These are phyloP conservation scores for Athalia cordata DNA, from an alignment of 2,888 invertebrate genomes.

Conservation along the genomic window DNA sequence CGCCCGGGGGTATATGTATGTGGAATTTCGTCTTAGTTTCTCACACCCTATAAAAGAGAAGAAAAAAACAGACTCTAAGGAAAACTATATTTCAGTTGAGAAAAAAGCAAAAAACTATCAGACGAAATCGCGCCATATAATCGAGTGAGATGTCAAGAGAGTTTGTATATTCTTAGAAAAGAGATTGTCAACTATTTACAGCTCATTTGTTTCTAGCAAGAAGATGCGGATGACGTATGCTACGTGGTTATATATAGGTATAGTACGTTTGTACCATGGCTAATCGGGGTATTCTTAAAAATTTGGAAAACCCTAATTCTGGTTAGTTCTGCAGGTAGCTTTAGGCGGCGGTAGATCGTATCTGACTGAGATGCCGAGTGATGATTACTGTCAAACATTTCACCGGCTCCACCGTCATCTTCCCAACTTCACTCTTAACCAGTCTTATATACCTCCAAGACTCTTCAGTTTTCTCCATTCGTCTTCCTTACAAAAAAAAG, in stretches of 20 bases:
- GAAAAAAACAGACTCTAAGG: background rate
- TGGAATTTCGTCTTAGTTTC: background rate
- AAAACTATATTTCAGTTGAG: background rate
- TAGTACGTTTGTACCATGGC: constrained; percentile 9
- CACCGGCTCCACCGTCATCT: constrained; percentile 48
- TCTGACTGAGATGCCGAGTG: constrained; percentile 46
- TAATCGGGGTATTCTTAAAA: constrained; percentile 7
- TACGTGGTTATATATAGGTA: background rate
- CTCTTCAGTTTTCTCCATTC: constrained; percentile 6
- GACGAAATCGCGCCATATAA: background rate
- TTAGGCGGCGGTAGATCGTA: constrained; percentile 33
- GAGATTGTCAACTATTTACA: constrained; percentile 11
- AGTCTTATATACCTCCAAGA: background rate
- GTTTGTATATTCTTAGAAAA: background rate
- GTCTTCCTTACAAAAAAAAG: background rate
- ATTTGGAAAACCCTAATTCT: constrained; percentile 14
- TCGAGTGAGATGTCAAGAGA: constrained; percentile 6
- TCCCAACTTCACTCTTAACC: background rate
- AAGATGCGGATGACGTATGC: background rate
- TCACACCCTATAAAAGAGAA: background rate
- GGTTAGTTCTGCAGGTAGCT: constrained; percentile 27
- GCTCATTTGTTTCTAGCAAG: constrained; percentile 6
- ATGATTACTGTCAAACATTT: constrained; percentile 61
- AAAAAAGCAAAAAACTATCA: background rate
- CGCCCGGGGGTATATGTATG: too few relatives aligned